Conservation (phyloP, 2,113 vertebrate genomes). For the Daboia siamensis region DNA sequence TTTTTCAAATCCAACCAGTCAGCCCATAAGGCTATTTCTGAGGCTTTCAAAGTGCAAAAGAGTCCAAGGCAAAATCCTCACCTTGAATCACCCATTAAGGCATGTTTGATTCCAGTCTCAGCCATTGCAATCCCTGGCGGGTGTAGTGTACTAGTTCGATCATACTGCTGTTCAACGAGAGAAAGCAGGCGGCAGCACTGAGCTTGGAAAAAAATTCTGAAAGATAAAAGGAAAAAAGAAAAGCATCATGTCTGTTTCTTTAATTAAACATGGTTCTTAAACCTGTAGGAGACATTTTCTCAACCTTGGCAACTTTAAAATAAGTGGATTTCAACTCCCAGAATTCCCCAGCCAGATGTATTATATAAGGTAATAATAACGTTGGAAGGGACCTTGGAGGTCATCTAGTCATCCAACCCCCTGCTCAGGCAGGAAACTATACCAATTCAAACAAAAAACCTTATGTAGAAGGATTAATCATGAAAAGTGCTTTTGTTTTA, state of each 20-base stretch:
- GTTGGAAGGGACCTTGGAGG: too few species aligned
- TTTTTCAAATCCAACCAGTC: constrained; percentile 34
- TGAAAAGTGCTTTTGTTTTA: background rate
- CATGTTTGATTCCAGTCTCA: constrained; percentile 75
- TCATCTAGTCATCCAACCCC: too few species aligned
- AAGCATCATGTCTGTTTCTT: background rate
- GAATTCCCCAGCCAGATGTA: background rate
- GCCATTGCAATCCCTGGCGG: constrained; percentile 85
- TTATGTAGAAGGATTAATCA: background rate
- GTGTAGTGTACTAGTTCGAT: constrained; percentile 79
- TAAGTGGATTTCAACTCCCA: background rate
- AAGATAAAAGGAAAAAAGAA: background rate
- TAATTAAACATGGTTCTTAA: background rate
- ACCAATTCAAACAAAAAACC: background rate
- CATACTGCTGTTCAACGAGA: constrained; percentile 83
- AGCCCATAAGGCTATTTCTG: constrained; percentile 45
- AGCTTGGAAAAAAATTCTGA: constrained; percentile 86
- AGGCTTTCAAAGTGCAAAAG: constrained; percentile 74
- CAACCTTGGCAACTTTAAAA: background rate
- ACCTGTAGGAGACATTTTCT: background rate
- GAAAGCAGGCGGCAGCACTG: constrained; percentile 65
- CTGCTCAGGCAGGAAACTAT: too few species aligned
- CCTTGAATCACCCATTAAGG: constrained; percentile 63
- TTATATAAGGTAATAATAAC: too few species aligned
- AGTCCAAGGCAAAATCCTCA: constrained; percentile 51